Conservation (phyloP, 2,888 invertebrate species). For the Melanostoma mellinum region DNA sequence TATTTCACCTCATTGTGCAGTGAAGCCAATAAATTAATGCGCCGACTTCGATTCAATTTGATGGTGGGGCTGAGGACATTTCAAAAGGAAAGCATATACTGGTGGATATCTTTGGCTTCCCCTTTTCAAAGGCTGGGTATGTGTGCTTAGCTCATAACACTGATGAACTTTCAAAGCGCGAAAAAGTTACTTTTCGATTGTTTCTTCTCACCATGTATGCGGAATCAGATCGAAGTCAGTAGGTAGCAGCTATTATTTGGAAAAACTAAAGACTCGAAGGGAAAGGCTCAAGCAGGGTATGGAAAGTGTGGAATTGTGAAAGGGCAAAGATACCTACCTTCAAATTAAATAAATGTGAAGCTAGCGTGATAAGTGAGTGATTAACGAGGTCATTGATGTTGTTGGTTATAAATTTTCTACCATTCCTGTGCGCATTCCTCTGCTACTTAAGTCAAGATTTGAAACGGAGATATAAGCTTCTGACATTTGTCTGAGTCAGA, state of each 20-base stretch:
- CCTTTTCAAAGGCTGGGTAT: no score
- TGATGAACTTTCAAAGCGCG: constrained; percentile 48
- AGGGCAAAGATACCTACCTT: constrained; percentile 67
- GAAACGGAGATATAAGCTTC: no score
- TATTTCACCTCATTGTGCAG: constrained; percentile 69
- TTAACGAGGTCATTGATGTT: constrained; percentile 69
- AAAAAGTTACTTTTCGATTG: constrained; percentile 40
- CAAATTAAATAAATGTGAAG: constrained; percentile 61
- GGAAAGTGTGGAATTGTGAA: constrained; percentile 65
- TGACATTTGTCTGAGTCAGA: no score
- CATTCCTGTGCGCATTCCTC: background rate
- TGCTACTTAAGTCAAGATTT: no score
- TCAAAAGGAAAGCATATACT: constrained; percentile 56
- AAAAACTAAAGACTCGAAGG: background rate
- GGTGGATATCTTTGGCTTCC: no score
- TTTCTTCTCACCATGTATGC: constrained; percentile 21
- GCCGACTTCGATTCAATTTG: constrained; percentile 43
- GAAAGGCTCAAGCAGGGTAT: constrained; percentile 34
- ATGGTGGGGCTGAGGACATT: constrained; percentile 36
- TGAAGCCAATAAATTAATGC: constrained; percentile 65
- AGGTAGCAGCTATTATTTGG: background rate
- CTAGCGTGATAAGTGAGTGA: constrained; percentile 62
- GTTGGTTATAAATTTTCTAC: constrained; percentile 48
- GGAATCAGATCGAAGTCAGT: background rate
- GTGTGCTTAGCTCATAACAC: background rate